phyloP scores from a whole-genome alignment of 2,888 invertebrate species.

The Pseudolycoriella hygida region DNA sequence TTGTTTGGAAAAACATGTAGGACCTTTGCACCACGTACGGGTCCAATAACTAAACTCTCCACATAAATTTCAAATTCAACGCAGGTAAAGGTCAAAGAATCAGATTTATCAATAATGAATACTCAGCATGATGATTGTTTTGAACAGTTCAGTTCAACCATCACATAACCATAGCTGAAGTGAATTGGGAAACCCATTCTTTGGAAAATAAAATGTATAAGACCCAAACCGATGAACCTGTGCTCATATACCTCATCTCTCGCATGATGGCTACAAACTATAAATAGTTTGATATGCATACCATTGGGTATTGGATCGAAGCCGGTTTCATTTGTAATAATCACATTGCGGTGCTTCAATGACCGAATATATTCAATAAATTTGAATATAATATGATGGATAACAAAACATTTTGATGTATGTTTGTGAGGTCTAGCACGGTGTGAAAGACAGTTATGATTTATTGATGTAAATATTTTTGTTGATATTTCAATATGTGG shows the following conservation, averaged over 20 bases:
- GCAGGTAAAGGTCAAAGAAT: neutral
- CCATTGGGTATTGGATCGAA: neutral
- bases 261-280: too few species aligned
- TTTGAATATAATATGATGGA: constrained; percentile 1
- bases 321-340: neutral
- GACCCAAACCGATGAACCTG: too few species aligned
- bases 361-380: constrained; percentile 1
- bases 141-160: neutral
- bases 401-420: constrained; percentile 1
- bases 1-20: too few species aligned
- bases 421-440: constrained; percentile 1
- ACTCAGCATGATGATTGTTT: neutral
- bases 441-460: constrained; percentile 1
- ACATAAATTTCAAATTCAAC: neutral
- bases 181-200: too few species aligned
- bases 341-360: neutral
- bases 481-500: constrained; percentile 1
- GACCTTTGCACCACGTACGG: too few species aligned
- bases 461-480: constrained; percentile 1
- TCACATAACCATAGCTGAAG: too few species aligned
- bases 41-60: too few species aligned
- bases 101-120: neutral
- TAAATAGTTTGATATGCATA: too few species aligned
- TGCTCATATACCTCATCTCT: too few species aligned
- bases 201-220: too few species aligned